Conservation (phyloP, 92 coral and sea anemone genomes). For the Metridium senile region DNA sequence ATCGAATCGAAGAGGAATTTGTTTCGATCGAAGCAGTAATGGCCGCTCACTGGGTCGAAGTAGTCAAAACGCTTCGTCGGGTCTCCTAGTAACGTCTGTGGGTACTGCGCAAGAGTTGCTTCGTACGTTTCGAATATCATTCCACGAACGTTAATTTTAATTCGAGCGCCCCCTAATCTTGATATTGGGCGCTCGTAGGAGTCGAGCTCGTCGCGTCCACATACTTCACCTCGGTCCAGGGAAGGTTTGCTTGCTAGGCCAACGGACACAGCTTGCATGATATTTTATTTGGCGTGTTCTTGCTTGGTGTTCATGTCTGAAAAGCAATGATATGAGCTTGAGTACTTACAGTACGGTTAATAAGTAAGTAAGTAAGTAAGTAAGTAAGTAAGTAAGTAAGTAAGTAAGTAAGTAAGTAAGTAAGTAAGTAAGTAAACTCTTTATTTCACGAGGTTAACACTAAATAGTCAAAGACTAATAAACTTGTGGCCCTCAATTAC, state of each 20-base stretch:
- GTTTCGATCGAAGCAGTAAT: slow-evolving; percentile 88
- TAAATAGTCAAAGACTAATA: too few species aligned
- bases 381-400: too few species aligned
- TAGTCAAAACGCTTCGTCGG: slow-evolving; percentile 71
- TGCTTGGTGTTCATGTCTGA: not conserved
- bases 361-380: too few species aligned
- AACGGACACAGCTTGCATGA: slow-evolving; percentile 26
- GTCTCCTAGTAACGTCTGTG: slow-evolving; percentile 85
- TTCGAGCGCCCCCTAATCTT: slow-evolving; percentile 44
- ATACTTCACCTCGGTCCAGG: slow-evolving; percentile 23
- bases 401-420: too few species aligned
- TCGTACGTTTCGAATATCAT: slow-evolving; percentile 90
- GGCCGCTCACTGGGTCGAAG: slow-evolving; percentile 69
- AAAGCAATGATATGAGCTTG: too few species aligned
- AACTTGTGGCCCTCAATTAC: too few species aligned
- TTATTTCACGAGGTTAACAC: too few species aligned
- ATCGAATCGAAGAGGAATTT: slow-evolving; percentile 86
- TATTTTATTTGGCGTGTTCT: not conserved
- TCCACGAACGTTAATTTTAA: slow-evolving; percentile 88
- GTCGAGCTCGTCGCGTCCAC: slow-evolving; percentile 18
- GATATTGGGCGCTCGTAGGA: slow-evolving; percentile 11
- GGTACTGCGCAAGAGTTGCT: slow-evolving; percentile 88
- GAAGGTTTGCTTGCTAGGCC: slow-evolving; percentile 7
- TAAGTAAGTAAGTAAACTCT: too few species aligned
- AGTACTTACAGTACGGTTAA: too few species aligned